Evolutionary conservation across 2,797 vertebrate species (phyloP), one percentile per base, ranked within the genome.

Genomic region (Lindbergichthys nudifrons): DNA sequence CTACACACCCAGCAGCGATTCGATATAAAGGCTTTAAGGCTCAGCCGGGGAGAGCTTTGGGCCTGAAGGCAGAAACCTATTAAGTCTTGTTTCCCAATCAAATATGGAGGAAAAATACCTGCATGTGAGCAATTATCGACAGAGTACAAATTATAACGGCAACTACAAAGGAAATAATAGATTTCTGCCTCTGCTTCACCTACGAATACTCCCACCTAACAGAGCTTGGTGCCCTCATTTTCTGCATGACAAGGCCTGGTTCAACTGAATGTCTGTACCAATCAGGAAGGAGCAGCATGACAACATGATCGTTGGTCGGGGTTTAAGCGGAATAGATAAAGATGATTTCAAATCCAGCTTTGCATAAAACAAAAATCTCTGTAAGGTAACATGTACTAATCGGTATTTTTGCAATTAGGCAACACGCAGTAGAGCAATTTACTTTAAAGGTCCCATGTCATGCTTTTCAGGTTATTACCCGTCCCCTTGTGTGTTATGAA

Each of bases 61-160:
- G 60, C 71, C 74, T 18, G 51, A 56, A 77, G 77, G 73, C 52
- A 63, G 41, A 65, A 83, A 68, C 65, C 39, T 15, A 79, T 87
- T 76, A 78, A 74, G 52, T 79, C 36, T 56, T 56, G 62, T 80
- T 80, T 82, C 71, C 63, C 13, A 56, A 30, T 48, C 68, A 32
- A 75, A 81, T 74, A 73, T 70, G 84, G 73, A 80, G 57, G 72
- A 73, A 80, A 86, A 87, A 78, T 70, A 80, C 65, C 71, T 87
- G 85, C 56, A 79, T 70, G 56, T 45, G 13, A 79, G 79, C 50
- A 82, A 78, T 86, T 79, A 83, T 86, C 30, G 4, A 32, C 26
- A 65, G 41, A 65, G 61, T 46, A 64, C 60, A 85, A 77, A 82
- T 82, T 84, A 51, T 69, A 77, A 73, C 12, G 3, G 53, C 48